Evolutionary conservation across 1,140 invertebrate genomes (phyloP), one percentile per base, ranked within the genome.

Genomic region (Ectropis grisescens): DNA sequence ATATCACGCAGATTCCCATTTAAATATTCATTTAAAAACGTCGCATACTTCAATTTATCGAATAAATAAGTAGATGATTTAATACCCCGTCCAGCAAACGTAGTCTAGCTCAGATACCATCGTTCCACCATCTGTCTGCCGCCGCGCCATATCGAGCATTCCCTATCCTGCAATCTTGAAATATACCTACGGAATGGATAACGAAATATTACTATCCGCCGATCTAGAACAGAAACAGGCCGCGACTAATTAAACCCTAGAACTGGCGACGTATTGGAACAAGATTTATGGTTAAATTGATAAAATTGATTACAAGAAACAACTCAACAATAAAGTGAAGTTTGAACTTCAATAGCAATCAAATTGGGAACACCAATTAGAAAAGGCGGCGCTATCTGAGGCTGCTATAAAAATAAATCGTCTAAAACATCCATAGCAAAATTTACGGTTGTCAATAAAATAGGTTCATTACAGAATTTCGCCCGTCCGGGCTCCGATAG

Each of bases 381-480:
- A 60, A 44, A 47, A 47, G 12, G 37, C 41, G 40, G n/a, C 37
- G 40, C 30, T 40, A 50, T 37, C 28, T 26, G 41, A 56, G 41
- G 41, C 19, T 32, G 56, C 32, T 48, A 67, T 68, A 64, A 65
- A 65, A 47, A 59, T 61, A 57, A 64, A 68, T 51, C 60, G 51
- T 57, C 54, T 58, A 65, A 19, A 49, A 65, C 46, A 44, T 48
- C 47, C 42, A 65, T 57, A 58, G 50, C 47, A 53, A 61, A 48
- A 51, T 64, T 71, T 61, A 66, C 57, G 57, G 64, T 66, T 66
- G 61, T 71, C 58, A 68, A 61, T 65, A 64, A 52, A 66, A 57
- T 55, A 41, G 43, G 47, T 59, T 68, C 57, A 71, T 66, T 68
- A 71, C 51, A 56, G 42, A 56, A 51, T 58, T 59, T 53, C 39